A percentile compares a stretch with the other conserved stretches of the same genome.
Evolutionary conservation across 2,113 vertebrate genomes (phyloP).

Genomic region (Rhineura floridana): DNA sequence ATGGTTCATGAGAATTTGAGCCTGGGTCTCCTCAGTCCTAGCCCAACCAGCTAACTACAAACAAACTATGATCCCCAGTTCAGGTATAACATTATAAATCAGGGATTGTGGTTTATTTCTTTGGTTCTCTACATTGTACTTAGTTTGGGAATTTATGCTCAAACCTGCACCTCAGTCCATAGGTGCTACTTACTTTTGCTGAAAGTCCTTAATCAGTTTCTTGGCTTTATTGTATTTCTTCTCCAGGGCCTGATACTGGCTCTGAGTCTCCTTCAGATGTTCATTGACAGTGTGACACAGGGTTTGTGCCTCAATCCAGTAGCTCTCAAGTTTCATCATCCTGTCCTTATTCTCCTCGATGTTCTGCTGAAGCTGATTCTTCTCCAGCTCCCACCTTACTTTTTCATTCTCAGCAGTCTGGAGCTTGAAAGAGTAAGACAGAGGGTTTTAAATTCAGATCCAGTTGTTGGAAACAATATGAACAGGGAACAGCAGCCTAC

Average conservation of each 20-base stretch:
- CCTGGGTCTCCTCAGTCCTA: too few relatives aligned
- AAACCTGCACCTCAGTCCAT: constrained; percentile 20
- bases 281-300: constrained; percentile 96
- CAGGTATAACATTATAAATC: too few relatives aligned
- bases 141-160: neutral
- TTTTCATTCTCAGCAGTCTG: constrained; percentile 94
- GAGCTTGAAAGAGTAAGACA: constrained; percentile 77
- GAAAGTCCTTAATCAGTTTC: constrained; percentile 98
- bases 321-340: constrained; percentile 96
- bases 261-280: constrained; percentile 97
- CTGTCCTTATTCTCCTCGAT: constrained; percentile 98
- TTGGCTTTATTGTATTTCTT: constrained; percentile 99
- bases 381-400: constrained; percentile 95
- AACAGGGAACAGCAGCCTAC: neutral
- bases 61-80: too few relatives aligned
- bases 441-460: constrained; percentile 26
- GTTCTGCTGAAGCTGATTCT: constrained; percentile 93
- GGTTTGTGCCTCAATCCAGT: constrained; percentile 98
- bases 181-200: constrained; percentile 89
- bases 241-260: constrained; percentile 94
- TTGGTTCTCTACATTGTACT: neutral
- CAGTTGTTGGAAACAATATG: neutral
- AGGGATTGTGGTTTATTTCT: too few relatives aligned
- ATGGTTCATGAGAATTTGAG: too few relatives aligned
- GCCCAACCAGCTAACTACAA: too few relatives aligned